A percentile compares a stretch with the other conserved stretches of the same genome.
Evolutionary conservation across 2,113 vertebrate genomes (phyloP).

Genomic region (Hippotragus niger): DNA sequence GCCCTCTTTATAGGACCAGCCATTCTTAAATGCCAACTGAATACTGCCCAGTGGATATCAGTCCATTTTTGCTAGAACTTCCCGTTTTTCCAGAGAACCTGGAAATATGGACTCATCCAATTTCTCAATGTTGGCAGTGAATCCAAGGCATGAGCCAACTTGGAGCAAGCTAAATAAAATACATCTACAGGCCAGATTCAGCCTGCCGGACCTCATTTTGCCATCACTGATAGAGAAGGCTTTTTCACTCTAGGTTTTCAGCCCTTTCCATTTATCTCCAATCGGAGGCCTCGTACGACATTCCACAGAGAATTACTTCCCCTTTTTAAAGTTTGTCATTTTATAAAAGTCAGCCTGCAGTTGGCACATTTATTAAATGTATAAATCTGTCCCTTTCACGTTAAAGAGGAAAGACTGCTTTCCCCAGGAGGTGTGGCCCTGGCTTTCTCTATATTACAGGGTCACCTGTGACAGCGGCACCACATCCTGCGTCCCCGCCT

Average conservation of each 20-base stretch:
- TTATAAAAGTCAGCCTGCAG: neutral
- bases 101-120: neutral
- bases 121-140: neutral
- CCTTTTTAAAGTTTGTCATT: neutral
- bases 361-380: neutral
- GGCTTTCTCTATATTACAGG: neutral
- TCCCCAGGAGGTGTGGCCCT: neutral
- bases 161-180: neutral
- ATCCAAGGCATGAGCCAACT: neutral
- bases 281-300: neutral
- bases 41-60: neutral
- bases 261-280: neutral
- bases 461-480: neutral
- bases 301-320: neutral
- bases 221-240: neutral
- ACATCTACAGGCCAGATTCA: neutral
- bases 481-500: too few species aligned
- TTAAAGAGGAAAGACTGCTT: neutral
- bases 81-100: neutral
- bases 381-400: neutral
- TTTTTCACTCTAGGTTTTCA: neutral
- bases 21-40: neutral
- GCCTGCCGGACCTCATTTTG: neutral
- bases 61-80: neutral
- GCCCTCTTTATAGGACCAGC: neutral